phyloP scores from a whole-genome alignment of 1,140 invertebrate genomes.

The Drosophila sturtevanti region DNA sequence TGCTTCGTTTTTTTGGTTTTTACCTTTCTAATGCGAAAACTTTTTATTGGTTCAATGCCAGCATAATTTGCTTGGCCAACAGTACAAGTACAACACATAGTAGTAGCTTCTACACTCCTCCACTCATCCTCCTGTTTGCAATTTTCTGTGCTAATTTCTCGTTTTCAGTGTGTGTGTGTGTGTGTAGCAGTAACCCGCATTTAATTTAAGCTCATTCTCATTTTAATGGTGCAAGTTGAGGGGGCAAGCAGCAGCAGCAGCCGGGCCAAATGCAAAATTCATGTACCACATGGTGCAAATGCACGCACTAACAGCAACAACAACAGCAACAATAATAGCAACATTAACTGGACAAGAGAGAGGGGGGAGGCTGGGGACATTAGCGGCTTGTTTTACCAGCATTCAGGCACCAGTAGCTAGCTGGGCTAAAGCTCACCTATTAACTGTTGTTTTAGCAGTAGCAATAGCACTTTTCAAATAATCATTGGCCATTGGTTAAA shows the following conservation, averaged over 20 bases:
- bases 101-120: background rate
- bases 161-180: background rate
- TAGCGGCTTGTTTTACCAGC: conserved; percentile 37
- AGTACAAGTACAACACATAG: conserved; percentile 41
- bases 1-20: conserved; percentile 53
- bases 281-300: conserved; percentile 56
- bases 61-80: conserved; percentile 54
- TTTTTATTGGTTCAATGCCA: conserved; percentile 66
- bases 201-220: conserved; percentile 65
- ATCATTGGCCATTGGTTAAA: conserved; percentile 1
- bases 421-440: conserved; percentile 7
- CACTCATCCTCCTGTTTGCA: background rate
- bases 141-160: conserved; percentile 35
- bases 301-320: conserved; percentile 35
- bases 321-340: conserved; percentile 1
- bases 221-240: conserved; percentile 44
- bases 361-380: too few relatives aligned
- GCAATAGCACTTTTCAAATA: background rate
- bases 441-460: background rate
- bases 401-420: background rate
- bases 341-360: conserved; percentile 9
- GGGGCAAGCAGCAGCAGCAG: background rate
- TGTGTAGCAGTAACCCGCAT: conserved; percentile 53
- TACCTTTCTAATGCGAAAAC: conserved; percentile 59
- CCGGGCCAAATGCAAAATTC: conserved; percentile 51